phyloP scores from a whole-genome alignment of 2,113 vertebrate genomes.

The Baryphthengus martii region DNA sequence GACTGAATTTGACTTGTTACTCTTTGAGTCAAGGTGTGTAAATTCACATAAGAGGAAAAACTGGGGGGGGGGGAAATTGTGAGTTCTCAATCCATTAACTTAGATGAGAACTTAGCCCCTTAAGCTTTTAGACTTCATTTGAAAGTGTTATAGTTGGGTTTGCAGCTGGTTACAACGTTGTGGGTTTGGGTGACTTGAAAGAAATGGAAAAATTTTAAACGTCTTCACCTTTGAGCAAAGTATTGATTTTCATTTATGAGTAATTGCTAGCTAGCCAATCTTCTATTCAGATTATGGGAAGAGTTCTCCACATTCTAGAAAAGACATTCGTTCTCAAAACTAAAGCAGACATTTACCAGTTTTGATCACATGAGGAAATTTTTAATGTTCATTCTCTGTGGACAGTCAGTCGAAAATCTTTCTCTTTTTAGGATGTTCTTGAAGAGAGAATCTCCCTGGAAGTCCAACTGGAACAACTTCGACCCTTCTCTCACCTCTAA shows the following conservation, averaged over 20 bases:
- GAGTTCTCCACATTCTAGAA: not conserved
- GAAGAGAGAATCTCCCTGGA: constrained; percentile 99
- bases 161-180: not conserved
- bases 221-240: not conserved
- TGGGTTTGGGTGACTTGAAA: not conserved
- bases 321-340: not conserved
- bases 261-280: not conserved
- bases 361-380: not conserved
- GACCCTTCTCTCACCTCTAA: constrained; percentile 99
- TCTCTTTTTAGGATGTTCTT: constrained; percentile 88
- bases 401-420: constrained; percentile 18
- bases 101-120: not conserved
- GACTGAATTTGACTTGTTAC: not conserved
- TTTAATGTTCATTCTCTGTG: not conserved
- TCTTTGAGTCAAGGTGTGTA: not conserved
- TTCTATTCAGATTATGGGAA: not conserved
- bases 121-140: not conserved
- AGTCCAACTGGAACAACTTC: constrained; percentile 98
- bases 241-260: not conserved
- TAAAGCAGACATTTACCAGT: not conserved
- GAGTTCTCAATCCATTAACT: not conserved
- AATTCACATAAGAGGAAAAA: not conserved
- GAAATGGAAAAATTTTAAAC: not conserved
- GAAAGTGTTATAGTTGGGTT: not conserved
- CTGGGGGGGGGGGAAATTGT: no score